These are phyloP conservation scores for Sebastes oblongus DNA, from an alignment of 2,797 vertebrate genomes.

Conservation along the genomic window DNA sequence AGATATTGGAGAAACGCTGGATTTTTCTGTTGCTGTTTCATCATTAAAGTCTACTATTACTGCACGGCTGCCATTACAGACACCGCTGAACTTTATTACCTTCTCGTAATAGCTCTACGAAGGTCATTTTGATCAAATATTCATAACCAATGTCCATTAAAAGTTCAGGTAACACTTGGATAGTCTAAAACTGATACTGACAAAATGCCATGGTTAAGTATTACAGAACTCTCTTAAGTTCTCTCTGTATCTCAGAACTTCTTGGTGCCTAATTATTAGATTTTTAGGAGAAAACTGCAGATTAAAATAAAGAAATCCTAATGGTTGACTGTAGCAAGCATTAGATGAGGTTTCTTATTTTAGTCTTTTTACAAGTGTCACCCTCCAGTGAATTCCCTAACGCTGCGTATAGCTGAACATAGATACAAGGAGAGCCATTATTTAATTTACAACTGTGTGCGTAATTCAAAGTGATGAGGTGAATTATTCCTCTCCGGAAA, in stretches of 20 bases:
- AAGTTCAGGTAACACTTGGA: conserved; percentile 22
- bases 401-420: conserved; percentile 45
- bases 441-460: conserved; percentile 62
- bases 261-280: background rate
- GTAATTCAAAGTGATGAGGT: conserved; percentile 71
- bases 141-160: conserved; percentile 26
- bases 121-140: conserved; percentile 47
- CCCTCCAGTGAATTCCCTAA: conserved; percentile 31
- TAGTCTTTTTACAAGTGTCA: conserved; percentile 11
- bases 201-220: conserved; percentile 5
- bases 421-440: conserved; percentile 56
- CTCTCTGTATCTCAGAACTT: background rate
- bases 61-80: conserved; percentile 9
- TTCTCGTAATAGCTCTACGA: conserved; percentile 13
- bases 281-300: background rate
- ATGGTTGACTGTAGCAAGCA: background rate
- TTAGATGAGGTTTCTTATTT: conserved; percentile 18
- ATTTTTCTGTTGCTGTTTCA: conserved; percentile 20
- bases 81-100: conserved; percentile 10
- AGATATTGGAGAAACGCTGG: conserved; percentile 8
- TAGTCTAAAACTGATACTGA: background rate
- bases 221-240: background rate
- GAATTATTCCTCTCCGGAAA: conserved; percentile 60
- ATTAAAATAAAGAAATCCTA: conserved; percentile 2
- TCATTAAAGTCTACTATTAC: conserved; percentile 16